Conservation (phyloP, 2,113 vertebrate genomes). For the Aspidoscelis tigris region DNA sequence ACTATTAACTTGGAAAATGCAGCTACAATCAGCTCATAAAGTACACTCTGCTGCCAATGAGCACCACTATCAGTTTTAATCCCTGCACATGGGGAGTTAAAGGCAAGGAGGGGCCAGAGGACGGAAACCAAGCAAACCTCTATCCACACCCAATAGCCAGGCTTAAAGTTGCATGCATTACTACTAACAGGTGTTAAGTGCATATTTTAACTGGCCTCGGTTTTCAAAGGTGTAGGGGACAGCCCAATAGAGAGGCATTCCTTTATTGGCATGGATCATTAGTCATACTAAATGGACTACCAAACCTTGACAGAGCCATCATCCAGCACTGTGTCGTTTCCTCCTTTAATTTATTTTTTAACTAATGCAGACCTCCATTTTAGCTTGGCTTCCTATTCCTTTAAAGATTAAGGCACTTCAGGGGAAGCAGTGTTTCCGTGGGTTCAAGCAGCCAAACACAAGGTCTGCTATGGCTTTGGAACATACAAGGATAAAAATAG, state of each 20-base stretch:
- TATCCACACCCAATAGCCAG: neutral
- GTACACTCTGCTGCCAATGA: conserved; percentile 18
- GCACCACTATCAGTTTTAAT: neutral
- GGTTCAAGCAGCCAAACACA: too few species aligned
- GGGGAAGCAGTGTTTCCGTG: too few species aligned
- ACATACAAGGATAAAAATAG: too few species aligned
- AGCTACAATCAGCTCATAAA: conserved; percentile 37
- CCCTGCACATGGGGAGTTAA: neutral
- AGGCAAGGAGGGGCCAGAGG: neutral
- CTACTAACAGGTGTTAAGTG: neutral
- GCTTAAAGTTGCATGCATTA: neutral
- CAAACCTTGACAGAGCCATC: too few species aligned
- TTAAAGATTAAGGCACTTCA: too few species aligned
- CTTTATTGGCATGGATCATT: neutral
- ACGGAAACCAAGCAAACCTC: neutral
- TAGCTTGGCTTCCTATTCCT: too few species aligned
- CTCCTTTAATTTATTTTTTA: too few species aligned
- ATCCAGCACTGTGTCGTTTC: too few species aligned
- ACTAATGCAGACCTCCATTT: too few species aligned
- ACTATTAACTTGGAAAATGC: conserved; percentile 61
- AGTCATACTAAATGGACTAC: neutral
- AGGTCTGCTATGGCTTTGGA: too few species aligned
- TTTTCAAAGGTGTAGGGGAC: neutral
- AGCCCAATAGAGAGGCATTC: too few species aligned
- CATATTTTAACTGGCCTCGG: neutral